Evolutionary conservation across 64 coral and sea anemone species (phyloP).

Genomic region (Stichodactyla helianthus): DNA sequence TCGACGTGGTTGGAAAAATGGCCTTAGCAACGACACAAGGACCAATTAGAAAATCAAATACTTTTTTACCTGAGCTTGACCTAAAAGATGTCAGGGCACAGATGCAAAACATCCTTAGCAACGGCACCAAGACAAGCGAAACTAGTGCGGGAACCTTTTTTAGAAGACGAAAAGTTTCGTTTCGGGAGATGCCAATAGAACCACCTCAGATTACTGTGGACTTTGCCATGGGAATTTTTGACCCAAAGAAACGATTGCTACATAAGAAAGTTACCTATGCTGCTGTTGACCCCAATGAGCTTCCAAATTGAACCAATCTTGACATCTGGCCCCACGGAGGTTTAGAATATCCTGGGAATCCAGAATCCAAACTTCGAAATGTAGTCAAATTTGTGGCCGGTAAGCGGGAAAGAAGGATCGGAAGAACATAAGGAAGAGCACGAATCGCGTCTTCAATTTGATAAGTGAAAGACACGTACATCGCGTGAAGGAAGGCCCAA

Average conservation of each 20-base stretch:
- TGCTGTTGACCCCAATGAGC: neutral
- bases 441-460: too few species aligned
- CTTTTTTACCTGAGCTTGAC: neutral
- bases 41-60: neutral
- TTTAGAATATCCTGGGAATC: too few species aligned
- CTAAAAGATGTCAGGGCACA: neutral
- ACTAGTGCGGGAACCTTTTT: neutral
- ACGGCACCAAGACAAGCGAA: neutral
- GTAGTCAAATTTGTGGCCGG: too few species aligned
- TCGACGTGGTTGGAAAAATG: neutral
- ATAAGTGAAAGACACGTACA: too few species aligned
- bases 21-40: neutral
- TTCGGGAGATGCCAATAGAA: neutral
- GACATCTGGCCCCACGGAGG: too few species aligned
- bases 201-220: conserved; percentile 4
- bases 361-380: too few species aligned
- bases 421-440: too few species aligned
- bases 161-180: neutral
- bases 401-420: too few species aligned
- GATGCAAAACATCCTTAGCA: neutral
- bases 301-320: neutral
- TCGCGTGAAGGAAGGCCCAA: too few species aligned
- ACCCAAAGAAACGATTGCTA: conserved; percentile 2
- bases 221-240: conserved; percentile 11
- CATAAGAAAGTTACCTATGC: neutral